Evolutionary conservation across 2,113 vertebrate genomes (phyloP), one percentile per base, ranked within the genome.

Genomic region (Fregetta grallaria): DNA sequence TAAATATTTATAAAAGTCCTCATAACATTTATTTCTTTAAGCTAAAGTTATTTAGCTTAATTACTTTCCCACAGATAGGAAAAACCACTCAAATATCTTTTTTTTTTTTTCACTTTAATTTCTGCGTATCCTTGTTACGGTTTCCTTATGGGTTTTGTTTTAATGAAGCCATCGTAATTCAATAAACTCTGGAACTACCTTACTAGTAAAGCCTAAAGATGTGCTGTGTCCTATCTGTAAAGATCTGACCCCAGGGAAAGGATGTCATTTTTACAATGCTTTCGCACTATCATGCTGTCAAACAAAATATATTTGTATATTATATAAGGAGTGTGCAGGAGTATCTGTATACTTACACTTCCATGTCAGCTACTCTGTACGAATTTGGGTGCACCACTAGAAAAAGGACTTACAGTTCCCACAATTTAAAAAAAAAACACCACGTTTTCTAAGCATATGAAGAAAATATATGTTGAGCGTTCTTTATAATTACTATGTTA

Each of bases 21-120:
- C 27, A 76, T 74, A 94, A 88, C 22, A 90, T 90, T 94, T 91
- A 89, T 94, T 96, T 80, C 63, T 95, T 85, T 91, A 92, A 87
- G 44, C 44, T 91, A 36, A 78, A 81, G 36, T 52, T 94, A 85
- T 59, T 95, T 68, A 93, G 49, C n/a, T 89, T 91, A 72, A 82
- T 75, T 61, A 49, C 30, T 85, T 95, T 93, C 84, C 84, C 90
- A 90, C 45, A 79, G 44, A 91, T 15, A 81, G 32, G 44, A 78
- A 81, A 82, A 93, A 30, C 6, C 30, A 78, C 49, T 73, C 61
- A 81, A 58, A 76, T 82, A 68, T 32, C 5, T 59, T 55, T 30
- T 65, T 61, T 62, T 65, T 71, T 61, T 61, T 62, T 61, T 67
- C 56, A 56, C 30, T 81, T 78, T 95, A 47, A 82, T 67, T 72